These are phyloP conservation scores for Ptiloglossa arizonensis DNA, from an alignment of 1,140 invertebrate genomes.

Conservation along the genomic window DNA sequence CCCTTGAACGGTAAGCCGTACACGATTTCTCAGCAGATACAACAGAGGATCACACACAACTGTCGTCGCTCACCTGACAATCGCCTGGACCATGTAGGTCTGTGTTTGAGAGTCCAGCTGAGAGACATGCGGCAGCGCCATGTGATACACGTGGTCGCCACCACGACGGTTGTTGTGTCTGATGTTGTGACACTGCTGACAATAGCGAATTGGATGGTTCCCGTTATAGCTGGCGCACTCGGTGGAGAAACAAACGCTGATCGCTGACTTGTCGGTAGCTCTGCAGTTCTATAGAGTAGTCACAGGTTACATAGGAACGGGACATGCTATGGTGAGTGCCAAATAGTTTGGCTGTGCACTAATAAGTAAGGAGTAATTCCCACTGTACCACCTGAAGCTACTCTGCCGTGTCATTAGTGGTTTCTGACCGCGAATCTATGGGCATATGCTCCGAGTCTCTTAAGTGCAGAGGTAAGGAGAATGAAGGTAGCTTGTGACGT, in stretches of 20 bases:
- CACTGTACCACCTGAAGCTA: no score
- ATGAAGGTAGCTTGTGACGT: no score
- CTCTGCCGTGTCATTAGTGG: no score
- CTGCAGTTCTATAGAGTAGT: slow-evolving; percentile 90
- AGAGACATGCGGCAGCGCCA: slow-evolving; percentile 92
- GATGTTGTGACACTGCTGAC: slow-evolving; percentile 93
- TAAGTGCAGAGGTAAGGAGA: no score
- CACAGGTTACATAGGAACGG: neutral
- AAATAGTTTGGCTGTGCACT: no score
- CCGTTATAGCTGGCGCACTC: slow-evolving; percentile 98
- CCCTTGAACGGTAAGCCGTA: slow-evolving; percentile 29
- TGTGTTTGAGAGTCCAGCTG: slow-evolving; percentile 94
- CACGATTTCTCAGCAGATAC: slow-evolving; percentile 47
- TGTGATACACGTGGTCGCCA: slow-evolving; percentile 94
- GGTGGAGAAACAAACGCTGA: slow-evolving; percentile 97
- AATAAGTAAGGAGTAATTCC: no score
- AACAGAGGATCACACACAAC: neutral
- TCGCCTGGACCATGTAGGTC: slow-evolving; percentile 97
- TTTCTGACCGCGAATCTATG: no score
- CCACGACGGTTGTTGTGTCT: slow-evolving; percentile 93
- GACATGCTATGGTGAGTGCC: neutral
- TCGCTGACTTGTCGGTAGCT: slow-evolving; percentile 94
- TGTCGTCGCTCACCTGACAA: slow-evolving; percentile 88
- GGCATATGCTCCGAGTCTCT: no score
- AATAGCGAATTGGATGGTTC: slow-evolving; percentile 97